phyloP scores from a whole-genome alignment of 2,888 invertebrate species.

The Gastrophysa polygoni region DNA sequence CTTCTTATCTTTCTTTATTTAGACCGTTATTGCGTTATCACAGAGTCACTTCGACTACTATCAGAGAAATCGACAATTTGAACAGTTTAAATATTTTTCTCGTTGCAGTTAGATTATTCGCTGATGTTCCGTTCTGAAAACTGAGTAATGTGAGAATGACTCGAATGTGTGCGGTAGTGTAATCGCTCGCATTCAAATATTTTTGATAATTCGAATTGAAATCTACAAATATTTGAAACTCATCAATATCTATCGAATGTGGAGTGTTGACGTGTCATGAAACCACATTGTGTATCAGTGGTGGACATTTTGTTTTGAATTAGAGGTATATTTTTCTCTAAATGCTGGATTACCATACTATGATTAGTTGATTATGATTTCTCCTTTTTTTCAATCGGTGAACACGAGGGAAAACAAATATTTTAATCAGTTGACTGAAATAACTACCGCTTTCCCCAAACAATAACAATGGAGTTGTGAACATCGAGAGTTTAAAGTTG shows the following conservation, averaged over 20 bases:
- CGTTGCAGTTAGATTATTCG: constrained; percentile 8
- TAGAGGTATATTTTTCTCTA: not conserved
- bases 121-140: not conserved
- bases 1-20: constrained; percentile 32
- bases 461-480: too few species aligned
- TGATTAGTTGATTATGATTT: too few species aligned
- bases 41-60: constrained; percentile 28
- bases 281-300: not conserved
- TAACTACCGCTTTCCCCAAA: too few species aligned
- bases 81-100: constrained; percentile 19
- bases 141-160: not conserved
- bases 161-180: not conserved
- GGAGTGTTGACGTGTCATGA: not conserved
- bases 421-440: too few species aligned
- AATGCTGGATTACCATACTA: too few species aligned
- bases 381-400: too few species aligned
- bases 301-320: not conserved
- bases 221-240: not conserved
- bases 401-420: too few species aligned
- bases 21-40: constrained; percentile 36
- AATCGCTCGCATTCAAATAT: not conserved
- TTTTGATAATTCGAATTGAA: not conserved
- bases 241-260: not conserved
- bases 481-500: too few species aligned
- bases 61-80: constrained; percentile 33